Percentiles rank a stretch among this genome's conserved stretches.
Conservation (phyloP, 2,888 invertebrate genomes). For the Chelonus formosanus region DNA sequence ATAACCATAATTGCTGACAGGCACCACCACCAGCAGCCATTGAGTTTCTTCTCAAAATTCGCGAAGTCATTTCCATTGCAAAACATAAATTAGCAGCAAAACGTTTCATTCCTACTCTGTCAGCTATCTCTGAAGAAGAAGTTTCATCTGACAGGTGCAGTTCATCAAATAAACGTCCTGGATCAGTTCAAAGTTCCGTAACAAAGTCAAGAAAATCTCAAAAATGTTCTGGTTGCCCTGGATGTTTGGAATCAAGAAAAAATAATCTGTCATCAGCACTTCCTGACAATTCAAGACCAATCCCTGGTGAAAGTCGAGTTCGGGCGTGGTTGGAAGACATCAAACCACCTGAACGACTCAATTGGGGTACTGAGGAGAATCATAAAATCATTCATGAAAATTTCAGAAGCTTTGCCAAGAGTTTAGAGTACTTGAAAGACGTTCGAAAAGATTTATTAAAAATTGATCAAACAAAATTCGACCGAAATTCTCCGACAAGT, state of each 20-base stretch:
- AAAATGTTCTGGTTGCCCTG: slow-evolving; percentile 75
- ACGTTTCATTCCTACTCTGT: slow-evolving; percentile 79
- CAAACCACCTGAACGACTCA: slow-evolving; percentile 51
- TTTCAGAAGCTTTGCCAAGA: slow-evolving; percentile 41
- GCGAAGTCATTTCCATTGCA: slow-evolving; percentile 89
- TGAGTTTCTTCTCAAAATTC: slow-evolving; percentile 87
- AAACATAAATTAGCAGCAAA: slow-evolving; percentile 88
- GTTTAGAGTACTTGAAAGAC: slow-evolving; percentile 50
- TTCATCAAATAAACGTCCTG: slow-evolving; percentile 44
- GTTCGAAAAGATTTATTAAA: slow-evolving; percentile 46
- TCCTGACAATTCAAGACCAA: slow-evolving; percentile 44
- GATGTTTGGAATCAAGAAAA: slow-evolving; percentile 66
- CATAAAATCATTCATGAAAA: slow-evolving; percentile 42
- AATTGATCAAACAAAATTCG: slow-evolving; percentile 28
- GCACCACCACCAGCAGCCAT: slow-evolving; percentile 90
- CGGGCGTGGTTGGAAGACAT: slow-evolving; percentile 62
- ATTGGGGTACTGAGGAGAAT: slow-evolving; percentile 52
- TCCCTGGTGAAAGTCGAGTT: slow-evolving; percentile 59
- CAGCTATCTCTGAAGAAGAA: slow-evolving; percentile 84
- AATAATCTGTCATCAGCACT: slow-evolving; percentile 42
- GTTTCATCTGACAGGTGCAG: slow-evolving; percentile 57
- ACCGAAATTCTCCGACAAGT: slow-evolving; percentile 37
- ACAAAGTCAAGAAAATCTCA: slow-evolving; percentile 64
- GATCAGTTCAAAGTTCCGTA: slow-evolving; percentile 46
- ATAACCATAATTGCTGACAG: slow-evolving; percentile 62